Base-by-base conservation (phyloP, 2,113 vertebrate species). In the Zosterops borbonicus region DNA sequence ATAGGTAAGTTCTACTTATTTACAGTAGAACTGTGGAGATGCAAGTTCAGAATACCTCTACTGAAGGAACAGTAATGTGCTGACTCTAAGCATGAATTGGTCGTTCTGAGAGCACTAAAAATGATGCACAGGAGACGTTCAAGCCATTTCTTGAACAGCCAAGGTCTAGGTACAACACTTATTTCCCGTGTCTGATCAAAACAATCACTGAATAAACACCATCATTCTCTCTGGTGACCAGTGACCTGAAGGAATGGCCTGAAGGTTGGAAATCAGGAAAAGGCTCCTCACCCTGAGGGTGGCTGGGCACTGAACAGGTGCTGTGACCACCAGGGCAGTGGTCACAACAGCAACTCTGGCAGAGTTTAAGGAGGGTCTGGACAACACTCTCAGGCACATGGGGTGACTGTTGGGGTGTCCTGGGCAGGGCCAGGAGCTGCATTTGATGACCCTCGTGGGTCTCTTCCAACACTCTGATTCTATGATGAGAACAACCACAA, bases 381-480 rank as follows among this genome's bases (percentile, higher is more conserved):
- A 33, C 23, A 39, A 9, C 0, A 2, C 23, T 52, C 27, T 37
- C 0, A 1, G 52, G 15, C 37, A 37, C 12, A 11, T 3, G 15
- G 27, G 20, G 37, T 11, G 23, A 44, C 12, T 21, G 16, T 0
- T 53, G 77, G 33, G 69, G 16, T 17, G 59, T 11, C 27, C 31
- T 58, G 44, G n/a, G 28, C 39, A 60, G 39, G 19, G 15, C 27
- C 23, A 50, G 44, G 23, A 67, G 18, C 2, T 8, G 44, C 7
- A 52, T 15, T 33, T 4, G 19, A 20, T 5, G 10, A 44, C 11
- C 37, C 33, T 27, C 2, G 0, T 3, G 37, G 8, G 8, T 59
- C 18, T 28, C 59, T 33, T 52, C 52, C 52, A 52, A n/a, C 25
- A 44, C 23, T 14, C 9, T 1, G 37, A 33, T 10, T 7, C 42